These are phyloP conservation scores for Microcebus tavaratra DNA, from an alignment of 2,113 vertebrate species.

Conservation along the genomic window DNA sequence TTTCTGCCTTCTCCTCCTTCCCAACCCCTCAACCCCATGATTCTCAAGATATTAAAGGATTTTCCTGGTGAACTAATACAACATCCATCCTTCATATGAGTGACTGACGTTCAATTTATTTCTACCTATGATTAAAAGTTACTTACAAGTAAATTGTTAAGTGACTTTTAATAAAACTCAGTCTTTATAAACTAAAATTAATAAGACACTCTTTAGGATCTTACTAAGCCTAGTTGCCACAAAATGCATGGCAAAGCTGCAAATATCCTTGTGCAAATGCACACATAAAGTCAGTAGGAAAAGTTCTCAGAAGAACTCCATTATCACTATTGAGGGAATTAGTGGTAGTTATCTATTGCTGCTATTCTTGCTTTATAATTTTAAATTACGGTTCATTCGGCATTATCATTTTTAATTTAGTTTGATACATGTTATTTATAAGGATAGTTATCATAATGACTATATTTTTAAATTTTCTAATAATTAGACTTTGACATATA, in stretches of 20 bases:
- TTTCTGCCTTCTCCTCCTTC: neutral
- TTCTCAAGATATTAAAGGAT: conserved; percentile 16
- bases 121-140: conserved; percentile 1
- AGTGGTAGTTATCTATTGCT: neutral
- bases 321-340: conserved; percentile 6
- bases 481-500: conserved; percentile 14
- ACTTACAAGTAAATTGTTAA: neutral
- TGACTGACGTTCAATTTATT: neutral
- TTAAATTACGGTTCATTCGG: neutral
- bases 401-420: conserved; percentile 1
- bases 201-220: neutral
- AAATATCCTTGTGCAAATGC: neutral
- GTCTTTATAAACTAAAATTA: conserved; percentile 19
- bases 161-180: neutral
- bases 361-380: conserved; percentile 44
- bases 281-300: neutral
- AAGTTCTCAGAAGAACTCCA: conserved; percentile 18
- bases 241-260: conserved; percentile 11
- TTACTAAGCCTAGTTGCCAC: neutral
- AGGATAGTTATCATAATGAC: neutral
- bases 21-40: neutral
- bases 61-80: neutral
- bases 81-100: neutral
- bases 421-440: neutral
- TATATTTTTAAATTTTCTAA: neutral